Evolutionary conservation across 2,797 vertebrate genomes (phyloP), one percentile per base, ranked within the genome.

Genomic region (Danio aesculapii): DNA sequence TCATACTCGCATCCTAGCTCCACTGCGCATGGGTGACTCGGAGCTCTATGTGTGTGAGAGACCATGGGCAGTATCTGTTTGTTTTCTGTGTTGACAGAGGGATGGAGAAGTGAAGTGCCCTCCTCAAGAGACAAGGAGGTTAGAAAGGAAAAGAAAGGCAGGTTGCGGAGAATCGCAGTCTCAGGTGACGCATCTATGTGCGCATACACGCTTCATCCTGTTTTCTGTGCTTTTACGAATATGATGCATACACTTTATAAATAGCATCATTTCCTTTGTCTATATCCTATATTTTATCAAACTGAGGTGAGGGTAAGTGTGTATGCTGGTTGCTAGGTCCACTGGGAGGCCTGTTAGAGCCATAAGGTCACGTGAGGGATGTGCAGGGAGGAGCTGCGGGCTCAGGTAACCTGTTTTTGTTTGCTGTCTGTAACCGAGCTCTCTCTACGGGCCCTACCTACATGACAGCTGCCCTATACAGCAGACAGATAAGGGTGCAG

Each of bases 381-480:
- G 84, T 90, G 84, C 86, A 89, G 89, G 91, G 92, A 89, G 84
- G 68, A 50, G 61, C 16, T 55, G 81, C 84, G 50, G 84, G 88
- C 90, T 94, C 92, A 92, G 92, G 92, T 93, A 90, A 93, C 92
- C 83, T 90, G 89, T 92, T 93, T 90, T 88, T 91, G 88, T 92
- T 82, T 87, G 87, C 87, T 88, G 81, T 88, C 85, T 85, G 90
- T 91, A 92, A 91, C 87, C 69, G 89, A 92, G 92, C 90, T 84
- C 81, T 86, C 77, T 77, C 74, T 67, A 4, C 8, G 63, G 77
- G 64, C 76, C 63, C 85, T 84, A 82, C 87, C 84, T 89, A 79
- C 77, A 88, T 14, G 85, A 89, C 89, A 90, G 88, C 89, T 92
- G 92, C 87, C 85, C 88, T 81, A 80, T 49, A 81, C 58, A 79